These are phyloP conservation scores for Lutraria rhynchaena DNA, from an alignment of 1,140 invertebrate genomes.

Conservation along the genomic window DNA sequence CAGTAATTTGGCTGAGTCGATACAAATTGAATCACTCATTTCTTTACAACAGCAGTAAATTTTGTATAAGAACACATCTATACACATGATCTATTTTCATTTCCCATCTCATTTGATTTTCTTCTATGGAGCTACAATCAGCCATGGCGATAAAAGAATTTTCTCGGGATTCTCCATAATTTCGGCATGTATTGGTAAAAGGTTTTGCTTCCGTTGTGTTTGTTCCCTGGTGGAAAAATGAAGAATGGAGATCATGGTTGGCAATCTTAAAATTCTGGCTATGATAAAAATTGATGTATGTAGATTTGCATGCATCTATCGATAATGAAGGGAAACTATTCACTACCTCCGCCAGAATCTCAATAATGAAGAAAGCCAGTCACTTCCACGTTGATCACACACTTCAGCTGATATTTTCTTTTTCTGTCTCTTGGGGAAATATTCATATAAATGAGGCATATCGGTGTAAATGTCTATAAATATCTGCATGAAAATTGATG, in stretches of 20 bases:
- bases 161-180: slow-evolving; percentile 42
- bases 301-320: slow-evolving; percentile 41
- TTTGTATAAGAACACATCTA: slow-evolving; percentile 59
- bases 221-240: slow-evolving; percentile 8
- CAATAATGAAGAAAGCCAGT: slow-evolving; percentile 18
- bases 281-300: slow-evolving; percentile 46
- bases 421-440: slow-evolving; percentile 20
- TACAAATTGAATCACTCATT: slow-evolving; percentile 61
- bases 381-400: no score
- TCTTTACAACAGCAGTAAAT: slow-evolving; percentile 52
- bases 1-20: slow-evolving; percentile 45
- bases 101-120: slow-evolving; percentile 58
- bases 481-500: slow-evolving; percentile 56
- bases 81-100: slow-evolving; percentile 59
- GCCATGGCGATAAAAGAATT: slow-evolving; percentile 51
- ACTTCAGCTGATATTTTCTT: slow-evolving; percentile 1
- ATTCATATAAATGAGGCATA: slow-evolving; percentile 53
- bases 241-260: slow-evolving; percentile 28
- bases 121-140: slow-evolving; percentile 32
- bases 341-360: not conserved
- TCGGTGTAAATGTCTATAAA: slow-evolving; percentile 53
- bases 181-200: slow-evolving; percentile 39
- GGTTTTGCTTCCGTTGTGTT: not conserved
- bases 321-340: not conserved
- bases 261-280: slow-evolving; percentile 16